phyloP scores from a whole-genome alignment of 2,797 vertebrate genomes.

The Sebastes dallii region DNA sequence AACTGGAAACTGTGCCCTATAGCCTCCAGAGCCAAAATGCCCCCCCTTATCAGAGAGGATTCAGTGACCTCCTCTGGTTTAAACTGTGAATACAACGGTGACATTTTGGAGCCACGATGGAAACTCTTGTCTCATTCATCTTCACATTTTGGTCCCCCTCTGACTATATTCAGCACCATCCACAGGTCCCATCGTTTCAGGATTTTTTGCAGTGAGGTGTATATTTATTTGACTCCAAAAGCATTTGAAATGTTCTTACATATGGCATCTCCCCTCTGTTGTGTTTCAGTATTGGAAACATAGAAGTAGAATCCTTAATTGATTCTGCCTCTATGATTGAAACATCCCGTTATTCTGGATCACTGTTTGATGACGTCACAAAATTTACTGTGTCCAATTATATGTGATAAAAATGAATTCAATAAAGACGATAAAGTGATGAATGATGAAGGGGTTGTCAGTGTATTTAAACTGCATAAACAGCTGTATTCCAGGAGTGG shows the following conservation, averaged over 20 bases:
- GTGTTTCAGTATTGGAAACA: slow-evolving; percentile 50
- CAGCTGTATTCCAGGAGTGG: neutral
- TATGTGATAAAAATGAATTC: slow-evolving; percentile 74
- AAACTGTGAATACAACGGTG: slow-evolving; percentile 71
- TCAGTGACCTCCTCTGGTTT: slow-evolving; percentile 48
- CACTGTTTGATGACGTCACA: slow-evolving; percentile 80
- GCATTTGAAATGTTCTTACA: slow-evolving; percentile 41
- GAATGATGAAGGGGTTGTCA: slow-evolving; percentile 24
- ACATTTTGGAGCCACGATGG: slow-evolving; percentile 25
- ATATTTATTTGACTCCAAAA: slow-evolving; percentile 36
- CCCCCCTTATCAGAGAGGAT: slow-evolving; percentile 42
- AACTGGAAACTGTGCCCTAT: slow-evolving; percentile 68
- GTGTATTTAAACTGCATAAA: neutral
- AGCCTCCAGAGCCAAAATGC: slow-evolving; percentile 64
- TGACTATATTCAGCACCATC: neutral
- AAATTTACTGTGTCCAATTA: slow-evolving; percentile 74
- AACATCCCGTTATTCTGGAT: slow-evolving; percentile 59
- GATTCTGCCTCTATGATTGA: slow-evolving; percentile 50
- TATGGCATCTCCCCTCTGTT: slow-evolving; percentile 34
- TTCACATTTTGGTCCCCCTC: slow-evolving; percentile 11
- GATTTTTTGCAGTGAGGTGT: slow-evolving; percentile 29
- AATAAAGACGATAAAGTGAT: slow-evolving; percentile 74
- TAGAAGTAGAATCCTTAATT: slow-evolving; percentile 19
- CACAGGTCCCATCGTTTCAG: slow-evolving; percentile 29
- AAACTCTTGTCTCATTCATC: slow-evolving; percentile 49